A percentile compares a stretch with the other conserved stretches of the same genome.
phyloP scores from a whole-genome alignment of 2,113 vertebrate species.

The Sturnus vulgaris region DNA sequence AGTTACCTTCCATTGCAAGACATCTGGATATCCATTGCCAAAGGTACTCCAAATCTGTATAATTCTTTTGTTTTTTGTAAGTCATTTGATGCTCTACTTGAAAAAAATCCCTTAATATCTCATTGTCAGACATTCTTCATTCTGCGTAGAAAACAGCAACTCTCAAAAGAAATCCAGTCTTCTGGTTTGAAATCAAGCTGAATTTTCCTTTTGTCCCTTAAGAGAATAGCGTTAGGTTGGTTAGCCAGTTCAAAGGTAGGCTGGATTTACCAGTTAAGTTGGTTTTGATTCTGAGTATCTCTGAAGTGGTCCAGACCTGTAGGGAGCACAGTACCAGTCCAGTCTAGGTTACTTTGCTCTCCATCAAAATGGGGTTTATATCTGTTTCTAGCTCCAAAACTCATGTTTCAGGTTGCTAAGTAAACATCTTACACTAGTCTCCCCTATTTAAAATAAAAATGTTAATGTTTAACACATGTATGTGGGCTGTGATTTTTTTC shows the following conservation, averaged over 20 bases:
- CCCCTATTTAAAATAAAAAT: background rate
- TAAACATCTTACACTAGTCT: background rate
- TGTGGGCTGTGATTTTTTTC: background rate
- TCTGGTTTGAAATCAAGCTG: background rate
- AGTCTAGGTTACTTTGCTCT: background rate
- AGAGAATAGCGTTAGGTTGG: background rate
- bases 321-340: background rate
- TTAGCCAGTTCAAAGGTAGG: background rate
- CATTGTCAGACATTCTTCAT: background rate
- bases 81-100: background rate
- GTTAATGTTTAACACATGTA: background rate
- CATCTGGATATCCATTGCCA: slow-evolving; percentile 87
- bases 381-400: background rate
- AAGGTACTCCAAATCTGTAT: slow-evolving; percentile 77
- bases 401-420: background rate
- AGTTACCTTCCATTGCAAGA: slow-evolving; percentile 95
- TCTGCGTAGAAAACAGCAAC: background rate
- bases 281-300: background rate
- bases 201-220: background rate
- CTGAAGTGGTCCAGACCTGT: background rate
- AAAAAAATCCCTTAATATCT: background rate
- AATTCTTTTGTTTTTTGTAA: background rate
- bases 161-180: background rate
- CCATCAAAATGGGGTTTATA: background rate
- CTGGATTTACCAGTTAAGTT: background rate